Evolutionary conservation across 53 echinoderm and acorn worm genomes (phyloP).

Genomic region (Paracentrotus lividus): DNA sequence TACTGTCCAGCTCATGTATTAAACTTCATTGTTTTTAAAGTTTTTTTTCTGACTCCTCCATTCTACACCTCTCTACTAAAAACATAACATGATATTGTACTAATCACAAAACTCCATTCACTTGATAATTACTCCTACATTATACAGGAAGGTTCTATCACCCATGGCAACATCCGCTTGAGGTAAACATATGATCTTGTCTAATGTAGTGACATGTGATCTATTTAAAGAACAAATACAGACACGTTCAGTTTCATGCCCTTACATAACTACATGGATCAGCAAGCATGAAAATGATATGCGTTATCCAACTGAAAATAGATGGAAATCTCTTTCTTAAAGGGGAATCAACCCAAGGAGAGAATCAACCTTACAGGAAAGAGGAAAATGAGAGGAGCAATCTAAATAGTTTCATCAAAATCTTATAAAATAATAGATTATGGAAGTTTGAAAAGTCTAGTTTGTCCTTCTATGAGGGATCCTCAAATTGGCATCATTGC

Average conservation of each 20-base stretch:
- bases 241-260: neutral
- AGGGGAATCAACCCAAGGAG: too few species aligned
- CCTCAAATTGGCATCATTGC: too few species aligned
- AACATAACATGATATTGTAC: neutral
- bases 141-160: neutral
- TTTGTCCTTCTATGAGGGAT: too few species aligned
- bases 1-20: neutral
- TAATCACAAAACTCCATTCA: neutral
- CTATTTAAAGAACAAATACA: neutral
- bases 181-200: constrained; percentile 7
- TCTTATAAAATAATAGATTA: too few species aligned
- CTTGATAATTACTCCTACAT: neutral
- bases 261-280: too few species aligned
- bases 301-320: too few species aligned
- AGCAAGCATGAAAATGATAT: too few species aligned
- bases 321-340: too few species aligned
- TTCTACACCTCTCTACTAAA: neutral
- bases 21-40: neutral
- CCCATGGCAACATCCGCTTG: constrained; percentile 1
- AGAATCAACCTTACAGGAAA: too few species aligned
- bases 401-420: too few species aligned
- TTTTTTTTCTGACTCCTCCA: neutral
- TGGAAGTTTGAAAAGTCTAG: too few species aligned
- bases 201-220: neutral
- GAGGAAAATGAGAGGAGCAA: too few species aligned